Conservation (phyloP, 2,888 invertebrate species). For the Buathra laborator region DNA sequence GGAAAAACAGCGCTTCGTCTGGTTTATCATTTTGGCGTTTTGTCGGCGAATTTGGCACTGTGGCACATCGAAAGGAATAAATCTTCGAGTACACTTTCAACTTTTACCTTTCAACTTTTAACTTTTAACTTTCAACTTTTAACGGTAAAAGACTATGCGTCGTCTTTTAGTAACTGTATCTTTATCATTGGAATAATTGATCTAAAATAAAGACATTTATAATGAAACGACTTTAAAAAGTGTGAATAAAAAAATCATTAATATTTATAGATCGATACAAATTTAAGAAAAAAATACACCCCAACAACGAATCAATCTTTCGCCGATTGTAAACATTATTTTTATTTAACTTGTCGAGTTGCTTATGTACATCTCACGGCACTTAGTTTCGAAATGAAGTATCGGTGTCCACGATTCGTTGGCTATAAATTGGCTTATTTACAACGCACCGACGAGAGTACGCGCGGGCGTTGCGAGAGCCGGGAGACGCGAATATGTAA, state of each 20-base stretch:
- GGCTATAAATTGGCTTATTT: constrained; percentile 77
- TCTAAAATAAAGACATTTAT: not conserved
- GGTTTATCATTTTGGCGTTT: not conserved
- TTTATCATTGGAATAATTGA: not conserved
- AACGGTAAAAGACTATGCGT: no score
- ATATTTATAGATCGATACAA: not conserved
- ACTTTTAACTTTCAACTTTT: no score
- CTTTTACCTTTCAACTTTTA: no score
- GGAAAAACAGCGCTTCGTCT: not conserved
- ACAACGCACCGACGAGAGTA: constrained; percentile 65
- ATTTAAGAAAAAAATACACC: not conserved
- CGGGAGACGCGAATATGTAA: constrained; percentile 81
- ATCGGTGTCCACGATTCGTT: constrained; percentile 72
- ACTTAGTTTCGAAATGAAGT: constrained; percentile 62
- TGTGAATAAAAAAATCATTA: not conserved
- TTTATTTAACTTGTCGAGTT: not conserved
- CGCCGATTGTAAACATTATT: not conserved
- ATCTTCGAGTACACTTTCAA: not conserved
- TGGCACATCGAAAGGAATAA: not conserved
- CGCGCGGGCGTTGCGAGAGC: not conserved
- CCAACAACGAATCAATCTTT: not conserved
- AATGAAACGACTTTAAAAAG: not conserved
- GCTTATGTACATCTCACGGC: not conserved
- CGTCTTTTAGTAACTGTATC: not conserved
- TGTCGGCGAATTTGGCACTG: not conserved